Evolutionary conservation across 2,888 invertebrate genomes (phyloP).

Genomic region (Drymonia ruficornis): DNA sequence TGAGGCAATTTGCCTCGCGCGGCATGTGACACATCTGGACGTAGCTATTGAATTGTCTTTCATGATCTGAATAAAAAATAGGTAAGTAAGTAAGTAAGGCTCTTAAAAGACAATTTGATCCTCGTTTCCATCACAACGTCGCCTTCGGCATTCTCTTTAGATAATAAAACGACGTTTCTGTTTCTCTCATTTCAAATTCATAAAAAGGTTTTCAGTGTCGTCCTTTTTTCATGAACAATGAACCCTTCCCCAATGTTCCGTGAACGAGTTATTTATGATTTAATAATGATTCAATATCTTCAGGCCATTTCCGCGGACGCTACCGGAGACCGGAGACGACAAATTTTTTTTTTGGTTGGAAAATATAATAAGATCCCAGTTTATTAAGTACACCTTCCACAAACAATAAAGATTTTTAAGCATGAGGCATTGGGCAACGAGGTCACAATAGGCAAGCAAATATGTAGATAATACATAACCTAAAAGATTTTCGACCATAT

Average conservation of each 20-base stretch:
- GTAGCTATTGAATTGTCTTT: background rate
- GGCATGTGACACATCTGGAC: no score
- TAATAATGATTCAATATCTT: background rate
- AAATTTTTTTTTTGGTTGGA: background rate
- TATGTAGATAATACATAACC: no score
- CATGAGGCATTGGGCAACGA: no score
- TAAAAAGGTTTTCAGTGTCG: background rate
- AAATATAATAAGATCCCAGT: no score
- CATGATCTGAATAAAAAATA: background rate
- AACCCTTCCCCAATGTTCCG: background rate
- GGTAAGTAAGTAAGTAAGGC: background rate
- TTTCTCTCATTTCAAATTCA: slow-evolving; percentile 4
- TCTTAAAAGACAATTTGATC: slow-evolving; percentile 2
- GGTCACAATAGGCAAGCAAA: no score
- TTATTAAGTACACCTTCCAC: background rate
- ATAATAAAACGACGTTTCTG: background rate
- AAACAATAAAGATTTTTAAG: no score
- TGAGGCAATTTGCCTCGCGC: no score
- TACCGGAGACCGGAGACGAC: background rate
- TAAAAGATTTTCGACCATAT: no score
- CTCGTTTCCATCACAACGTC: background rate
- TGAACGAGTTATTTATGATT: background rate
- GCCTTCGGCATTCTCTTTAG: slow-evolving; percentile 1
- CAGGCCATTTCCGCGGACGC: background rate
- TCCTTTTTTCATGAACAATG: background rate